Conservation (phyloP, 2,888 invertebrate species). For the Leptura quadrifasciata region DNA sequence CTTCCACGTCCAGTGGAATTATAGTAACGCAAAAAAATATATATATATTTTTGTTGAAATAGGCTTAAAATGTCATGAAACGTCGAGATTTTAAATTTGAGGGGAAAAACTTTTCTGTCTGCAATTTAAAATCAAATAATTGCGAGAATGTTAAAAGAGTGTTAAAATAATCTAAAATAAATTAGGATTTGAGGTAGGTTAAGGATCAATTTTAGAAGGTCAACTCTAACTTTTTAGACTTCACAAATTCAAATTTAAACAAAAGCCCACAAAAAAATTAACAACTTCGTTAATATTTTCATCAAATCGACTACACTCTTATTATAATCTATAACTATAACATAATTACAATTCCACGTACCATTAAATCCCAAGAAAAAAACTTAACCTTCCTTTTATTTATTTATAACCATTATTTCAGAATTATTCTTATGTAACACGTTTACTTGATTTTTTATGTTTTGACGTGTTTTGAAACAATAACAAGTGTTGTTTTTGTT, state of each 20-base stretch:
- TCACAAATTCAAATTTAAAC: too few relatives aligned
- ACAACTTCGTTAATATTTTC: not conserved
- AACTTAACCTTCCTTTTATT: slow-evolving; percentile 13
- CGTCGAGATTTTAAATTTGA: too few relatives aligned
- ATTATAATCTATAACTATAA: not conserved
- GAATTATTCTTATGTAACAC: slow-evolving; percentile 8
- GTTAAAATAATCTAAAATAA: too few relatives aligned
- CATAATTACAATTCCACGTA: slow-evolving; percentile 8
- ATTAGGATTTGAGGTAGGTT: slow-evolving; percentile 13
- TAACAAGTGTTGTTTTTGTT: slow-evolving; percentile 12
- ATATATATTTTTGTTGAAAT: too few relatives aligned
- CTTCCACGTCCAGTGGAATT: too few relatives aligned
- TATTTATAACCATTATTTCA: not conserved
- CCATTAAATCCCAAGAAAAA: slow-evolving; percentile 3
- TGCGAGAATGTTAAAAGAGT: too few relatives aligned
- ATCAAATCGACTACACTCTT: not conserved
- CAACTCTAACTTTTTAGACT: not conserved
- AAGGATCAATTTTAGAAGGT: slow-evolving; percentile 13
- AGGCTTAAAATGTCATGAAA: too few relatives aligned
- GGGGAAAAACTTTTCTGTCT: too few relatives aligned
- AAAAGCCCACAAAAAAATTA: too few relatives aligned
- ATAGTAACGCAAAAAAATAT: too few relatives aligned
- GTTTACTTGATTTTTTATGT: slow-evolving; percentile 24
- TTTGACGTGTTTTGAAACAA: slow-evolving; percentile 18
- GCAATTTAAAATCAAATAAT: too few relatives aligned